Evolutionary conservation across 2,888 invertebrate species (phyloP).

Genomic region (Pocota personata): DNA sequence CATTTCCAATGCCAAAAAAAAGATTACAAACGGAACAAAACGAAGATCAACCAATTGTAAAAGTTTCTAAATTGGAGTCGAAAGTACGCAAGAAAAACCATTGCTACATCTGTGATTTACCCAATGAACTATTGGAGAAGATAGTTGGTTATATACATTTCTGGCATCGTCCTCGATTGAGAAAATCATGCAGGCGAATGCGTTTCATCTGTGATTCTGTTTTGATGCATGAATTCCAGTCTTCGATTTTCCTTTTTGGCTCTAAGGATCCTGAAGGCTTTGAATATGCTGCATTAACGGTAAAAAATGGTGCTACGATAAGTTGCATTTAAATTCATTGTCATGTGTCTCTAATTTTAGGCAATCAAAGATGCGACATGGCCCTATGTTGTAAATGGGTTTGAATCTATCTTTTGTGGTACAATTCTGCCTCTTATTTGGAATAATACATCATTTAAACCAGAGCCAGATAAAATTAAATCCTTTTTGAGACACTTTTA

Average conservation of each 20-base stretch:
- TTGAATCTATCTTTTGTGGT: conserved; percentile 76
- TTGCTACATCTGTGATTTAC: conserved; percentile 75
- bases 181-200: conserved; percentile 76
- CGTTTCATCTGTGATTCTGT: conserved; percentile 75
- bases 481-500: conserved; percentile 77
- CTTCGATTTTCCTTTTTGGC: conserved; percentile 61
- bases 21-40: not conserved
- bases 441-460: conserved; percentile 72
- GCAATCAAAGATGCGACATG: conserved; percentile 76
- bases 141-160: conserved; percentile 77
- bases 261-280: conserved; percentile 67
- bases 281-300: conserved; percentile 75
- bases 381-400: conserved; percentile 77
- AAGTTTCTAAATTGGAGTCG: not conserved
- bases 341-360: conserved; percentile 41
- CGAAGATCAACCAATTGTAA: not conserved
- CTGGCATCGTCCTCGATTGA: conserved; percentile 78
- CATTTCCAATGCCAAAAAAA: conserved; percentile 9
- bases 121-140: conserved; percentile 76
- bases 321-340: not conserved
- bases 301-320: no score
- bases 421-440: conserved; percentile 76
- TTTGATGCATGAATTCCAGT: conserved; percentile 76
- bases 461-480: conserved; percentile 74
- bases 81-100: not conserved